Evolutionary conservation across 2,888 invertebrate genomes (phyloP), one percentile per base, ranked within the genome.

Genomic region (Brachynemurus nebulosus): DNA sequence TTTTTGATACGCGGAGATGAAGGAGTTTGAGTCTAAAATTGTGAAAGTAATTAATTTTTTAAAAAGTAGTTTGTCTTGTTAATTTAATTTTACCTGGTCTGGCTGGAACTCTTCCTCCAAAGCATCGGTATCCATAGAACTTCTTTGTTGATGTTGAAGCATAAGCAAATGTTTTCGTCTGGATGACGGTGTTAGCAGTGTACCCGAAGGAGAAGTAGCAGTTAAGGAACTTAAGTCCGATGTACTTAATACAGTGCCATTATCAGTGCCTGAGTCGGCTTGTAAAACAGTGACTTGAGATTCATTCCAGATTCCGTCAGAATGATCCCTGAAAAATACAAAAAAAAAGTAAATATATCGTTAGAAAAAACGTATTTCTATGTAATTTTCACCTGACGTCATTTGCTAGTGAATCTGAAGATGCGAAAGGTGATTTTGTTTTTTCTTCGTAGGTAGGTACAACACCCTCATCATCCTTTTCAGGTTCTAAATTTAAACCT

Each of bases 241-340:
- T 51, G 65, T 65, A 50, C 67, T 68, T 44, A 75, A 63, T 1
- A 72, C 71, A 2, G 75, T 74, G 33, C 76, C 76, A 59, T 76
- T 76, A 54, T 76, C 76, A 12, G 76, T 76, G 34, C 75, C 75
- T 12, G 78, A 77, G 57, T 84, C 85, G 1, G 74, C 71, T 64
- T 81, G 84, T 25, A 86, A 68, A 12, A 88, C 84, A 1, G 86
- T 88, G 7, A 82, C 80, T 66, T 89, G 88, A 9, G 88, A 88
- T 66, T 88, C 88, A 64, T 88, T 89, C 86, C 88, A 88, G 57
- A 85, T 78, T 40, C 85, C 83, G 59, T 89, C 88, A 38, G 86
- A 86, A 62, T 86, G 86, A 61, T 88, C 88, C 57, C 83, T 69
- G 20, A 68, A 55, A 46, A 62, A 51, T 14, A 25, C 11, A 39